A percentile compares a stretch with the other conserved stretches of the same genome.
Conservation (phyloP, 2,113 vertebrate species). For the Leucosticte australis region DNA sequence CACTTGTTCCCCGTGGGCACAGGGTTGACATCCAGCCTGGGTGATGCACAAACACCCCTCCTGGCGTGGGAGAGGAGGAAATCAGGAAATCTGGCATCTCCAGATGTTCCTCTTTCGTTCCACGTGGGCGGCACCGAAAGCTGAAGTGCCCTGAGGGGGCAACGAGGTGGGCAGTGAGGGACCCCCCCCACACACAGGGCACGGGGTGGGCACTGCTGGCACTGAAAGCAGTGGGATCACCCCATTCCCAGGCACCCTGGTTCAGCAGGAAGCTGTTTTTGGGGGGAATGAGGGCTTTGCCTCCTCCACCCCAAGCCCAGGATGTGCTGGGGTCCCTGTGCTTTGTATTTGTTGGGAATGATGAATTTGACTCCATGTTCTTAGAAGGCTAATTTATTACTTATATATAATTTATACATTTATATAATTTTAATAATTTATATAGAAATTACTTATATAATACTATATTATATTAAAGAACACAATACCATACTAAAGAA, state of each 20-base stretch:
- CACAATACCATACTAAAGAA: too few relatives aligned
- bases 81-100: neutral
- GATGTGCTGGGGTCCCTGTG: neutral
- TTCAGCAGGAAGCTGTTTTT: fast-evolving
- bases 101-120: neutral
- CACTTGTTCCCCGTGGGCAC: fast-evolving
- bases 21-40: fast-evolving
- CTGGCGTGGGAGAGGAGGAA: neutral
- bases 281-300: neutral
- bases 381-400: too few relatives aligned
- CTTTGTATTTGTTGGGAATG: too few relatives aligned
- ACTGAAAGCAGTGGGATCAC: fast-evolving
- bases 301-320: neutral
- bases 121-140: fast-evolving
- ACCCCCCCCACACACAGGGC: neutral
- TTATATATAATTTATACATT: too few relatives aligned
- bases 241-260: fast-evolving
- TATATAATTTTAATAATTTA: too few relatives aligned
- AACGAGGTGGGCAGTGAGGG: neutral
- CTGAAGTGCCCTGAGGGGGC: neutral
- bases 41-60: neutral
- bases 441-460: too few relatives aligned
- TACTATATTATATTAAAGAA: too few relatives aligned
- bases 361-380: too few relatives aligned
- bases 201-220: neutral